Conservation (phyloP, 2,113 vertebrate species). For the Aythya baeri region DNA sequence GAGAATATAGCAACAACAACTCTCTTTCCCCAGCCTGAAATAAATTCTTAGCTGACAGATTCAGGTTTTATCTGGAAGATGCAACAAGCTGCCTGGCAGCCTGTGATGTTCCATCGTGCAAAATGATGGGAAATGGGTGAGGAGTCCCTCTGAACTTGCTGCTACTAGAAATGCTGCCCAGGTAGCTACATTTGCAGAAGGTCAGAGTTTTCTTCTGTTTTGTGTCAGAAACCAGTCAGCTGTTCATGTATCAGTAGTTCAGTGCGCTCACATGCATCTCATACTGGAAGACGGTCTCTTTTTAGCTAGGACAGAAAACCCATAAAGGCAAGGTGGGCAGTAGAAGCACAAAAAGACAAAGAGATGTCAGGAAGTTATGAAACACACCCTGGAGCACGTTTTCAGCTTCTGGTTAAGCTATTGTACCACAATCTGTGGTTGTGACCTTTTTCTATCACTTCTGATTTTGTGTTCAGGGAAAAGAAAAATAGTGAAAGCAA, state of each 20-base stretch:
- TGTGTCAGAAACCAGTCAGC: background rate
- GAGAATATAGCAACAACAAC: background rate
- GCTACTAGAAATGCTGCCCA: background rate
- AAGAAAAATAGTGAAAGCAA: background rate
- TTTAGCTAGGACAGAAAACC: background rate
- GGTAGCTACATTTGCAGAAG: background rate
- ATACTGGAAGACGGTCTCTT: background rate
- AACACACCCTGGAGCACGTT: background rate
- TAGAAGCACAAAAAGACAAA: background rate
- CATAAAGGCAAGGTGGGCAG: background rate
- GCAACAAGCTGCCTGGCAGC: background rate
- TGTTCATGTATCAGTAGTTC: background rate
- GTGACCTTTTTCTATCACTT: background rate
- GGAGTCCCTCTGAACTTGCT: background rate
- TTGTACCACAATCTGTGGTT: background rate
- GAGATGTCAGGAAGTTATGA: background rate
- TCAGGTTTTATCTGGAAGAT: background rate
- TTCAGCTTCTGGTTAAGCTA: background rate
- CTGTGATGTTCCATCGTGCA: background rate
- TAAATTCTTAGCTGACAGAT: background rate
- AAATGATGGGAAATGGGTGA: background rate
- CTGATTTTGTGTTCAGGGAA: background rate
- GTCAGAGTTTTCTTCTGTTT: background rate
- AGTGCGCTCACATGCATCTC: background rate
- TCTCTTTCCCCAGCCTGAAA: background rate